Evolutionary conservation across 1,140 invertebrate genomes (phyloP).

Genomic region (Gryllus bimaculatus): DNA sequence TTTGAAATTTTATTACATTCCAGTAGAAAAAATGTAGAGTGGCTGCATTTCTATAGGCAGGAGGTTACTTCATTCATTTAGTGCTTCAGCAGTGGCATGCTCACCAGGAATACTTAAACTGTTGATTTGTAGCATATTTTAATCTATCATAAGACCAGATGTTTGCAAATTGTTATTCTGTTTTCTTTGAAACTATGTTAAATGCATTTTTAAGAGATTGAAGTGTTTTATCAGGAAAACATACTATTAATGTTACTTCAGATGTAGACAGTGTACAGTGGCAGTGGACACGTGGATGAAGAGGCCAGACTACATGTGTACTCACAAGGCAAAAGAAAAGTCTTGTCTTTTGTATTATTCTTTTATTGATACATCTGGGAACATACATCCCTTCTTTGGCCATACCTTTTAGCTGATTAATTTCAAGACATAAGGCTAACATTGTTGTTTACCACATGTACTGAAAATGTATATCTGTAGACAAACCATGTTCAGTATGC

Average conservation of each 20-base stretch:
- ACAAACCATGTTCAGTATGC: not conserved
- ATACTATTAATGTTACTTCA: not conserved
- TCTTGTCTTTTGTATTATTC: not conserved
- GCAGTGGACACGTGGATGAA: not conserved
- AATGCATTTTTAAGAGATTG: not conserved
- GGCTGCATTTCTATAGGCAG: not conserved
- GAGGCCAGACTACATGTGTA: not conserved
- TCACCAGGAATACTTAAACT: slow-evolving; percentile 1
- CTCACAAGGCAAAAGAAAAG: not conserved
- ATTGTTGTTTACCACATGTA: not conserved
- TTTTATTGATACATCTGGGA: not conserved
- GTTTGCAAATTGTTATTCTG: not conserved
- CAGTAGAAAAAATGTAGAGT: not conserved
- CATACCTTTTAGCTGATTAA: not conserved
- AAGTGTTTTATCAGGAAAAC: not conserved
- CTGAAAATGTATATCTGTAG: not conserved
- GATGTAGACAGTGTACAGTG: not conserved
- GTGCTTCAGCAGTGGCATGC: not conserved
- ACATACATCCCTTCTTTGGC: not conserved
- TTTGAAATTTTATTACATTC: not conserved
- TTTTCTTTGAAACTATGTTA: not conserved
- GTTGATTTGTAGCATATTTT: not conserved
- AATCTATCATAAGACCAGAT: not conserved
- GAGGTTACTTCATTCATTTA: not conserved
- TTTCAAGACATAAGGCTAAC: not conserved